Conservation (phyloP, 1,140 invertebrate species). For the Globodera rostochiensis region DNA sequence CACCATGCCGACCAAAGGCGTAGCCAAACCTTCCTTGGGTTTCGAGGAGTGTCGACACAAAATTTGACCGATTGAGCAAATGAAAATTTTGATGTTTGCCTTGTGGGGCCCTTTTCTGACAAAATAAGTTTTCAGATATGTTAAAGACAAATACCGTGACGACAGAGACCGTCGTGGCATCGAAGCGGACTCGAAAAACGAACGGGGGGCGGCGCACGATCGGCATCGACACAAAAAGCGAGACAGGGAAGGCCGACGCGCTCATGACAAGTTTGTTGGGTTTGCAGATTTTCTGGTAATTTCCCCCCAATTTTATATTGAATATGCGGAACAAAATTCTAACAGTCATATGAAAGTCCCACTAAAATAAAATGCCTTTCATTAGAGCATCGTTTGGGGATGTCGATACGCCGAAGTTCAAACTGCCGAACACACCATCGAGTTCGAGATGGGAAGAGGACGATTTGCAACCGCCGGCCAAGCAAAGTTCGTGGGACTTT, state of each 20-base stretch:
- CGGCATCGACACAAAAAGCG: conserved; percentile 60
- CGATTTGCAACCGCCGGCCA: conserved; percentile 65
- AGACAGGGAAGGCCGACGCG: conserved; percentile 60
- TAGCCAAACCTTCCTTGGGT: too few relatives aligned
- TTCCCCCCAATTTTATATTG: too few relatives aligned
- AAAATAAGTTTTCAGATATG: conserved; percentile 68
- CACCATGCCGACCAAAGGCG: too few relatives aligned
- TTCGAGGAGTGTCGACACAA: too few relatives aligned
- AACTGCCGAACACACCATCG: conserved; percentile 68
- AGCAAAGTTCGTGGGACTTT: conserved; percentile 72
- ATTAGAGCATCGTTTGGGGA: conserved; percentile 65
- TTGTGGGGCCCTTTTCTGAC: not conserved
- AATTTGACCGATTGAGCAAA: too few relatives aligned
- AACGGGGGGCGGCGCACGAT: conserved; percentile 26
- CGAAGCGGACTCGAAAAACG: conserved; percentile 41
- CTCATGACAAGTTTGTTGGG: conserved; percentile 64
- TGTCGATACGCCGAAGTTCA: conserved; percentile 74
- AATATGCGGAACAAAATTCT: too few relatives aligned
- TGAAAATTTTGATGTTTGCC: conserved; percentile 23
- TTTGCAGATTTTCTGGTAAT: conserved; percentile 12
- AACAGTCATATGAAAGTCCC: too few relatives aligned
- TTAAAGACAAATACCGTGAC: conserved; percentile 73
- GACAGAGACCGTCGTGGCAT: conserved; percentile 53
- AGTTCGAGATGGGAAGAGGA: conserved; percentile 83
- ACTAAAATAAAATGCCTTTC: too few relatives aligned